A percentile compares a stretch with the other conserved stretches of the same genome.
These are phyloP conservation scores for Seriola aureovittata DNA, from an alignment of 2,113 vertebrate genomes.

Conservation along the genomic window DNA sequence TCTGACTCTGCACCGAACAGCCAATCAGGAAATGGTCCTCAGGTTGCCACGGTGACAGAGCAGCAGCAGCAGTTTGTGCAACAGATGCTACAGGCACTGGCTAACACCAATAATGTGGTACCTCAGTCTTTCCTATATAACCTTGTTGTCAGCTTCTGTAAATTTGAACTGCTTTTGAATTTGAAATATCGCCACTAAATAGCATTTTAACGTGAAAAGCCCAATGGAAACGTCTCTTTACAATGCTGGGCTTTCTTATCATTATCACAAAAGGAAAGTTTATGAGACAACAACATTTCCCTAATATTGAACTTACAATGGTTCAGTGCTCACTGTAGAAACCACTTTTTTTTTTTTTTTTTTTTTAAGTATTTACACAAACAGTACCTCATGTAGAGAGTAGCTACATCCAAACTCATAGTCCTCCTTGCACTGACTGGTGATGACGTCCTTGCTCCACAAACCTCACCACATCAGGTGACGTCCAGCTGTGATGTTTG, in stretches of 20 bases:
- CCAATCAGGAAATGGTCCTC: constrained; percentile 77
- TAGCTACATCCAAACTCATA: too few species aligned
- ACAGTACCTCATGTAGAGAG: too few species aligned
- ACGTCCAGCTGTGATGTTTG: too few species aligned
- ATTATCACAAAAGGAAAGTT: not conserved
- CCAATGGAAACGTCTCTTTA: not conserved
- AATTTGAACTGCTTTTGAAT: not conserved
- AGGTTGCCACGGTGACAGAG: constrained; percentile 81
- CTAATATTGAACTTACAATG: not conserved
- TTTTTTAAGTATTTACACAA: too few species aligned
- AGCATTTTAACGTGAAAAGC: not conserved
- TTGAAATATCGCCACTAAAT: not conserved
- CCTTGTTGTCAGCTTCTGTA: not conserved
- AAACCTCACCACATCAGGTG: too few species aligned
- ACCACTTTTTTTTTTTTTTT: not conserved
- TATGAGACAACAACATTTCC: not conserved
- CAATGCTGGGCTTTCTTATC: not conserved
- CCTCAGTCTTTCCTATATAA: not conserved
- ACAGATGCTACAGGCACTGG: constrained; percentile 92
- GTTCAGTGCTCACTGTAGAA: not conserved
- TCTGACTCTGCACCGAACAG: constrained; percentile 76
- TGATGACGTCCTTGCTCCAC: too few species aligned
- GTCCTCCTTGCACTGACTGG: too few species aligned
- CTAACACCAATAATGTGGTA: constrained; percentile 88
- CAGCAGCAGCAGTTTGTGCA: constrained; percentile 93